Base-by-base conservation (phyloP, 2,888 invertebrate genomes). In the Villa cingulata region DNA sequence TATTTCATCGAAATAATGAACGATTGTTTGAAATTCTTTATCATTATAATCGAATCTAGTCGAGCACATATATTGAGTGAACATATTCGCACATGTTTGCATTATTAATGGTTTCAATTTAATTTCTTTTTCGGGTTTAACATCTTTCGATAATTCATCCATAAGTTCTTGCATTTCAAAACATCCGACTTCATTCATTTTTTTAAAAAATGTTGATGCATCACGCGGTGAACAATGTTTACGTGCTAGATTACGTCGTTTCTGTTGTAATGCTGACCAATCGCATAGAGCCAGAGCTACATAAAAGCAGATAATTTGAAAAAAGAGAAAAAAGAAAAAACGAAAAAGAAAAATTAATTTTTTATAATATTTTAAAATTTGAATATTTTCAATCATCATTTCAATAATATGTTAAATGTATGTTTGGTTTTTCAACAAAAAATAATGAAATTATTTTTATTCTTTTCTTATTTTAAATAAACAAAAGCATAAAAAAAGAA, bases 281-380 rank as follows among this genome's bases (percentile, higher is more conserved):
- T 86, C 86, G 66, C 86, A 86, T 20, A 87, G 74, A 1, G 87
- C 87, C 55, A 87, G 67, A 48, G 87, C 87, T 86, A 76, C 34
- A n/a, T n/a, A n/a, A n/a, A n/a, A n/a, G n/a, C n/a, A n/a, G n/a
- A n/a, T n/a, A n/a, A n/a, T n/a, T n/a, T n/a, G n/a, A n/a, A n/a
- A n/a, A n/a, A n/a, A n/a, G n/a, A n/a, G n/a, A n/a, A n/a, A n/a
- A n/a, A n/a, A n/a, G n/a, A n/a, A n/a, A 74, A 73, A 66, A 61
- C 61, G 59, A 54, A 50, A 16, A 19, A 41, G 15, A 41, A 40
- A 44, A 7, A 16, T 16, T 37, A 34, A 29, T 19, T 18, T 19
- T 29, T 23, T 37, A 37, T 16, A 12, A 36, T 20, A 27, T 37
- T 16, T 12, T 16, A 16, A 43, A 32, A 43, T 18, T 41, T 7